Evolutionary conservation across 1,140 invertebrate genomes (phyloP).

Genomic region (Lucilia sericata): DNA sequence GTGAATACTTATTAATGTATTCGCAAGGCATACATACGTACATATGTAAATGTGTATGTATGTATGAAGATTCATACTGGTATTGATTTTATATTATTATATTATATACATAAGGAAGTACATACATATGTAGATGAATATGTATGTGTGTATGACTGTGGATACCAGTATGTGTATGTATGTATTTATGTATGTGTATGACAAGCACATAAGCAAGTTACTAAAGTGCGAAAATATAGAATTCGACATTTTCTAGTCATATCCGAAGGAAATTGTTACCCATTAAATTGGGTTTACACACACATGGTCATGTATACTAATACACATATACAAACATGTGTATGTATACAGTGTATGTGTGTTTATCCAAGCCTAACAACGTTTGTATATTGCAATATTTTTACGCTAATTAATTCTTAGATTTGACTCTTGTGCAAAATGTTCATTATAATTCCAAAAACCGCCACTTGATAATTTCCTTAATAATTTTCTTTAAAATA

Average conservation of each 20-base stretch:
- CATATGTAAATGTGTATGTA: neutral
- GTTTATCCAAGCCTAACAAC: no score
- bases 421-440: neutral
- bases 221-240: neutral
- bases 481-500: slow-evolving; percentile 2
- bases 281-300: neutral
- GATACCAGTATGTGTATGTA: no score
- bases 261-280: slow-evolving; percentile 23
- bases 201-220: no score
- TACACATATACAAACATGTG: neutral
- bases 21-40: neutral
- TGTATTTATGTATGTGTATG: no score
- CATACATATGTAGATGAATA: no score
- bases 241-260: neutral
- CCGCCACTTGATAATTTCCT: slow-evolving; percentile 23
- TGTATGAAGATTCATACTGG: neutral
- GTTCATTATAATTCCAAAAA: slow-evolving; percentile 1
- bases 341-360: no score
- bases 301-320: neutral
- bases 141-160: no score
- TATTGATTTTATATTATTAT: no score
- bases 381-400: neutral
- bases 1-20: no score
- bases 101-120: no score
- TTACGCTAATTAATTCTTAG: slow-evolving; percentile 24